A percentile compares a stretch with the other conserved stretches of the same genome.
Evolutionary conservation across 2,888 invertebrate genomes (phyloP).

Genomic region (Drosophila pseudotalamancana): DNA sequence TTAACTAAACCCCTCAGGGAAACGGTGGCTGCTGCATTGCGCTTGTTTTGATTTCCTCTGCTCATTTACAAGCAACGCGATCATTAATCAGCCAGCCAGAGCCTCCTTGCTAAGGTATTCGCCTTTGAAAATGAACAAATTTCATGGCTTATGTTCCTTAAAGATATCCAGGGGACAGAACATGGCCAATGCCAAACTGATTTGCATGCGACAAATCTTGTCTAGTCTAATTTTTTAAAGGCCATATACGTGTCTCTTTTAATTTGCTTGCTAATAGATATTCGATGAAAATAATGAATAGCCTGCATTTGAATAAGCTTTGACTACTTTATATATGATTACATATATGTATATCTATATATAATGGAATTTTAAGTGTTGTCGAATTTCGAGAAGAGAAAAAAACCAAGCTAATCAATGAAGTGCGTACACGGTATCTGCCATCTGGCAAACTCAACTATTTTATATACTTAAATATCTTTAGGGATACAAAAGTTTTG

Average conservation of each 20-base stretch:
- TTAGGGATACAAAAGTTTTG: too few relatives aligned
- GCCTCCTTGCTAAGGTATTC: neutral
- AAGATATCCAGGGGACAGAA: neutral
- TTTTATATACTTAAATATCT: neutral
- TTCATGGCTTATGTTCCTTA: constrained; percentile 2
- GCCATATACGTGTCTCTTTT: neutral
- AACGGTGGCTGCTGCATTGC: constrained; percentile 14
- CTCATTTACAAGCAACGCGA: constrained; percentile 64
- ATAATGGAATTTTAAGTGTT: neutral
- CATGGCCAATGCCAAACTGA: neutral
- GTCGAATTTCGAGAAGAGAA: too few relatives aligned
- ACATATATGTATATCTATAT: too few relatives aligned
- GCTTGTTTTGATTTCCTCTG: constrained; percentile 68
- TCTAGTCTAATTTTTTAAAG: too few relatives aligned
- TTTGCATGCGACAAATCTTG: neutral
- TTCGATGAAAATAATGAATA: too few relatives aligned
- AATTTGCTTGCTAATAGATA: neutral
- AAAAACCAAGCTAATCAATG: too few relatives aligned
- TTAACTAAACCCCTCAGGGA: neutral
- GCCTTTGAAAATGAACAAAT: constrained; percentile 7
- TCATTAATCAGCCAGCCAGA: constrained; percentile 58
- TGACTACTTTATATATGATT: too few relatives aligned
- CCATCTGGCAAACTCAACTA: neutral
- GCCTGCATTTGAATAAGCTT: too few relatives aligned
- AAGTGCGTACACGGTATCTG: too few relatives aligned